Percentiles rank a stretch among this genome's conserved stretches.
Conservation (phyloP, 2,113 vertebrate species). For the Gavia stellata region DNA sequence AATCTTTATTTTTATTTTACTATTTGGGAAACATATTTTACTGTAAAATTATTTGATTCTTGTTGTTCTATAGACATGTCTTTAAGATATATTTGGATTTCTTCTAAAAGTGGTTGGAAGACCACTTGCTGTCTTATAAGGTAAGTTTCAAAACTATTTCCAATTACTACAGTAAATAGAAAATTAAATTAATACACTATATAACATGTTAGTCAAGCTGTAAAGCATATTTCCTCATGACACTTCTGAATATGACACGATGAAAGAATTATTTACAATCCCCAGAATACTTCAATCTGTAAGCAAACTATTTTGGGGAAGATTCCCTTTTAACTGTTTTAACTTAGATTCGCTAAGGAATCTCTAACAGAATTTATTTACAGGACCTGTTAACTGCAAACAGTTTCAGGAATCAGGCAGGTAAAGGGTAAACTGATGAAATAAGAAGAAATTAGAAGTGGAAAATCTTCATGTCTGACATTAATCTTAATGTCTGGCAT, state of each 20-base stretch:
- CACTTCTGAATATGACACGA: neutral
- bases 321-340: neutral
- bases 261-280: neutral
- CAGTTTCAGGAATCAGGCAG: neutral
- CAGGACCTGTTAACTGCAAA: neutral
- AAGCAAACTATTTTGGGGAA: neutral
- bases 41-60: neutral
- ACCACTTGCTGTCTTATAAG: neutral
- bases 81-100: neutral
- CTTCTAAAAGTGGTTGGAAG: neutral
- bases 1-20: neutral
- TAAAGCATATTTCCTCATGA: neutral
- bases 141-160: neutral
- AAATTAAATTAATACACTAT: neutral
- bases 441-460: neutral
- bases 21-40: neutral
- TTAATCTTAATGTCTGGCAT: neutral
- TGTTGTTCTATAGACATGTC: neutral
- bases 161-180: neutral
- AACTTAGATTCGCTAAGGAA: neutral
- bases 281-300: neutral
- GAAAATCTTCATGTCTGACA: neutral
- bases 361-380: neutral
- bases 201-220: neutral
- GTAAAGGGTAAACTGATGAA: neutral